A percentile compares a stretch with the other conserved stretches of the same genome.
Conservation (phyloP, 2,113 vertebrate species). For the Pavo muticus region DNA sequence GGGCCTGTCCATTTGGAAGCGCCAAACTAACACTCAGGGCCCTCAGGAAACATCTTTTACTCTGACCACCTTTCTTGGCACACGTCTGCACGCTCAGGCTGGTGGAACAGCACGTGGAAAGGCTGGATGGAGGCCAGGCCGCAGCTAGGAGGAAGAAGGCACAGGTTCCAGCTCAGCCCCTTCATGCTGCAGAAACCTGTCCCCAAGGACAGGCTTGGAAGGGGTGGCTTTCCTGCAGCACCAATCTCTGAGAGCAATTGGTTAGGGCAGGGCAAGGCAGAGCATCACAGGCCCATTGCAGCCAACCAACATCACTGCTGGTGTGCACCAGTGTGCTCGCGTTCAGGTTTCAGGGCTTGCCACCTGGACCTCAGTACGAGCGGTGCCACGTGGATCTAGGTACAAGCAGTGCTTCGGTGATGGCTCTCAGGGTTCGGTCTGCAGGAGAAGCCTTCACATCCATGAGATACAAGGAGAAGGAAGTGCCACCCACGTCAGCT, state of each 20-base stretch:
- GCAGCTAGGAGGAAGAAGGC: not conserved
- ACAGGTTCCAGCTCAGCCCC: not conserved
- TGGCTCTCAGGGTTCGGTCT: not conserved
- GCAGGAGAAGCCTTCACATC: not conserved
- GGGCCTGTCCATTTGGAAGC: not conserved
- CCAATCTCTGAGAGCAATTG: rapidly evolving
- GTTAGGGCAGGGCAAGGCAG: not conserved
- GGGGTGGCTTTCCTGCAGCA: not conserved
- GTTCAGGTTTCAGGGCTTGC: too few species aligned
- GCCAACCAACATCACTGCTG: not conserved
- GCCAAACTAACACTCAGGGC: not conserved
- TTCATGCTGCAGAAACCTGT: not conserved
- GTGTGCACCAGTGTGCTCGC: rapidly evolving
- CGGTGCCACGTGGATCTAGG: not conserved
- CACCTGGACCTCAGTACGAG: not conserved
- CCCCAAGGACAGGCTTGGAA: not conserved
- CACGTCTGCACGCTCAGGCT: rapidly evolving
- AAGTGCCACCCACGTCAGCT: not conserved
- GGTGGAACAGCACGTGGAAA: not conserved
- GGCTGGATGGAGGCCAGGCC: not conserved
- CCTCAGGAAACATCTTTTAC: not conserved
- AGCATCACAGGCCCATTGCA: not conserved
- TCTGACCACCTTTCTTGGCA: not conserved
- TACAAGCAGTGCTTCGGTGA: not conserved
- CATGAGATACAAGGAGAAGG: not conserved